Evolutionary conservation across 2,888 invertebrate species (phyloP).

Genomic region (Zootermopsis nevadensis): DNA sequence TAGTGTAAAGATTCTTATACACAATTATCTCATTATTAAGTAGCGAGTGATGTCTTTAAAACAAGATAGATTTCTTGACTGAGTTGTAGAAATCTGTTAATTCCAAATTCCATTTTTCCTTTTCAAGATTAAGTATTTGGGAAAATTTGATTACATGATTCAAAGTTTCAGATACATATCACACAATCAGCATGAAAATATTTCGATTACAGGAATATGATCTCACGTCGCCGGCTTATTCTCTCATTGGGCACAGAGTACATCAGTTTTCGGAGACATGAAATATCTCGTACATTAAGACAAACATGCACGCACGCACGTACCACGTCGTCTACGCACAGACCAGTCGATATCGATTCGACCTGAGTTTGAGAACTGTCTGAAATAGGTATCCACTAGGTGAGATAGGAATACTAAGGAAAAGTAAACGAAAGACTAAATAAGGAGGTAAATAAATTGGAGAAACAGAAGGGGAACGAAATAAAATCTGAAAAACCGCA

Average conservation of each 20-base stretch:
- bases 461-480: neutral
- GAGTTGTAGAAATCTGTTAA: no score
- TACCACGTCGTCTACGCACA: conserved; percentile 20
- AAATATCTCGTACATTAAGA: neutral
- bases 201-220: no score
- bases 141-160: no score
- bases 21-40: no score
- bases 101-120: no score
- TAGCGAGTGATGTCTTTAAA: neutral
- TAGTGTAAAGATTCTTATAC: no score
- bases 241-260: neutral
- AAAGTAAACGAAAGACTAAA: neutral
- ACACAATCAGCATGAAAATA: no score
- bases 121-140: no score
- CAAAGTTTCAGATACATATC: no score
- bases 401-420: neutral
- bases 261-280: conserved; percentile 15
- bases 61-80: neutral
- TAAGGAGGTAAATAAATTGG: neutral
- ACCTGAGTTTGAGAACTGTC: neutral
- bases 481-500: conserved; percentile 41
- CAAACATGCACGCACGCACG: conserved; percentile 10
- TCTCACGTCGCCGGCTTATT: neutral
- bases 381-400: neutral
- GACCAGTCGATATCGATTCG: conserved; percentile 44